These are phyloP conservation scores for Himantopus leucocephalus DNA, from an alignment of 2,113 vertebrate species.

Conservation along the genomic window DNA sequence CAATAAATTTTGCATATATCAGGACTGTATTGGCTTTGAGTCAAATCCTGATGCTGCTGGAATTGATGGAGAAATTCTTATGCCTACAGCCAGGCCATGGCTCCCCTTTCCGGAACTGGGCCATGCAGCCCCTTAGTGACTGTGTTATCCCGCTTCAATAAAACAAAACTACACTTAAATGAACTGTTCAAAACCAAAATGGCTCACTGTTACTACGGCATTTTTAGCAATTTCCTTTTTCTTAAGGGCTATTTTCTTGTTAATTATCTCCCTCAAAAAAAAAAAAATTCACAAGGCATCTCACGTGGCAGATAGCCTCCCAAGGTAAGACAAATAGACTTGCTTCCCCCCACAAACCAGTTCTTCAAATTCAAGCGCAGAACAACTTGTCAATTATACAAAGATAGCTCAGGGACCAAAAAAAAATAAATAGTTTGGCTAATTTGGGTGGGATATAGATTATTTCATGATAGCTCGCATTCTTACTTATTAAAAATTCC, in stretches of 20 bases:
- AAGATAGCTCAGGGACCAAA: neutral
- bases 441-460: constrained; percentile 42
- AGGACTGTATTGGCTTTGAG: neutral
- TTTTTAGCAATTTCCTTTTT: neutral
- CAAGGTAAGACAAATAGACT: constrained; percentile 11
- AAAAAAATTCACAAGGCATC: neutral
- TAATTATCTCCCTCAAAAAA: neutral
- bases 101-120: neutral
- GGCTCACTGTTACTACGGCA: neutral
- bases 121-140: neutral
- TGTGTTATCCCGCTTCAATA: neutral
- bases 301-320: neutral
- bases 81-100: neutral
- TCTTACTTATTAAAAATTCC: constrained; percentile 17
- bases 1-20: neutral
- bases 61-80: neutral
- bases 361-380: constrained; percentile 6
- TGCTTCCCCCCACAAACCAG: neutral
- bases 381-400: constrained; percentile 7
- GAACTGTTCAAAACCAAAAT: neutral
- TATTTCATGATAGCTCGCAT: neutral
- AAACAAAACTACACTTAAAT: neutral
- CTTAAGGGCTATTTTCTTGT: constrained; percentile 18
- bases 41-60: neutral
- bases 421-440: neutral